phyloP scores from a whole-genome alignment of 2,888 invertebrate genomes.

The Troglohyphantes excavatus region DNA sequence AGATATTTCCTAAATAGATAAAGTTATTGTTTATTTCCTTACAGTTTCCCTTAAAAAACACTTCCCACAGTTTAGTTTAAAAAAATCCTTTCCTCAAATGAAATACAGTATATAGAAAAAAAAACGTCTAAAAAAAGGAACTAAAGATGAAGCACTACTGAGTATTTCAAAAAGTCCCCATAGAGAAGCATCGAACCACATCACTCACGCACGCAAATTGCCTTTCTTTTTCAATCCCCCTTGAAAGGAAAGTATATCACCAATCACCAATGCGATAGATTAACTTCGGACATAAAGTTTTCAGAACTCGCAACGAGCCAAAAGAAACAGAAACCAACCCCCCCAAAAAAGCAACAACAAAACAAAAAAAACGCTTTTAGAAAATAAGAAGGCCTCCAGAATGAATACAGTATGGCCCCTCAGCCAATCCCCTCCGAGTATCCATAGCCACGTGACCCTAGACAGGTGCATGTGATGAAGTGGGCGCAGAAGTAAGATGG shows the following conservation, averaged over 20 bases:
- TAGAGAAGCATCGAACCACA: background rate
- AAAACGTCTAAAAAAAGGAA: background rate
- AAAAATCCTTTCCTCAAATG: too few relatives aligned
- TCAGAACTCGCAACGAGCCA: background rate
- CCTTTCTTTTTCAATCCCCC: background rate
- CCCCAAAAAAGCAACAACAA: too few relatives aligned
- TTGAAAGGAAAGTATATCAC: slow-evolving; percentile 26
- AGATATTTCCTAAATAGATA: too few relatives aligned
- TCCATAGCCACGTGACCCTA: slow-evolving; percentile 75
- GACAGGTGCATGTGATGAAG: slow-evolving; percentile 79
- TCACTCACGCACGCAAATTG: background rate
- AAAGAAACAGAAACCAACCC: slow-evolving; percentile 32
- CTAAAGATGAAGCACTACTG: too few relatives aligned
- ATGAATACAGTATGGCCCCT: slow-evolving; percentile 44
- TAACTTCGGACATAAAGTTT: slow-evolving; percentile 50
- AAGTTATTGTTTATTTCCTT: too few relatives aligned
- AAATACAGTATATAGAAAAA: background rate
- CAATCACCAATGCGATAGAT: slow-evolving; percentile 45
- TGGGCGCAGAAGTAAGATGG: slow-evolving; percentile 71
- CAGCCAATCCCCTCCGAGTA: slow-evolving; percentile 59
- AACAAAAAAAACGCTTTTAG: slow-evolving; percentile 60
- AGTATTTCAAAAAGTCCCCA: too few relatives aligned
- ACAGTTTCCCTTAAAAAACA: too few relatives aligned
- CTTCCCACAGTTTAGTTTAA: too few relatives aligned
- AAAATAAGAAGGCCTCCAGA: slow-evolving; percentile 67